These are phyloP conservation scores for Acrocyrtus sp. DNA, from an alignment of 2,888 invertebrate genomes.

Conservation along the genomic window DNA sequence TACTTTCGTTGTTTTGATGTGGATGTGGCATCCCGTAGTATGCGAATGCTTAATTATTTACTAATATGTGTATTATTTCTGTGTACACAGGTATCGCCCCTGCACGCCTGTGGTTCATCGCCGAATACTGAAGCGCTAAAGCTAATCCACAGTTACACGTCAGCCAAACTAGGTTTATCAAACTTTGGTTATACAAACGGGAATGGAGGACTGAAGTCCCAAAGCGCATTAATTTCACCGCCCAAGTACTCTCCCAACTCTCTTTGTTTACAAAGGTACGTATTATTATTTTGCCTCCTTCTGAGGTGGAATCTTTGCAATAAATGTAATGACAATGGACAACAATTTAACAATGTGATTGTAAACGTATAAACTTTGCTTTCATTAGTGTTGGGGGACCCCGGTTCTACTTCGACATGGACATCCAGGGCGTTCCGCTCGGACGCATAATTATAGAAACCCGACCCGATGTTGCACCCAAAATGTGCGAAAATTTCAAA, in stretches of 20 bases:
- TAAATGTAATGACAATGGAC: no score
- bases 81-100: slow-evolving; percentile 54
- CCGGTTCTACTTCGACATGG: slow-evolving; percentile 76
- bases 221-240: slow-evolving; percentile 58
- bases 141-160: slow-evolving; percentile 56
- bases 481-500: slow-evolving; percentile 83
- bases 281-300: no score
- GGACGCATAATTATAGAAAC: slow-evolving; percentile 83
- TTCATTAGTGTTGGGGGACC: slow-evolving; percentile 71
- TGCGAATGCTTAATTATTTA: neutral
- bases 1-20: slow-evolving; percentile 7
- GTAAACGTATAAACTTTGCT: no score
- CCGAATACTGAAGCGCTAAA: slow-evolving; percentile 61
- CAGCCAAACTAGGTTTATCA: slow-evolving; percentile 61
- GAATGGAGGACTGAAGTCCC: slow-evolving; percentile 55
- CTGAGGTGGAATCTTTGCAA: no score
- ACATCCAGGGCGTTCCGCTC: slow-evolving; percentile 72
- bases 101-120: slow-evolving; percentile 59
- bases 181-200: slow-evolving; percentile 57
- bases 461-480: slow-evolving; percentile 80
- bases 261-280: slow-evolving; percentile 59
- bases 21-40: neutral
- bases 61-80: no score
- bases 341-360: no score
- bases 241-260: slow-evolving; percentile 62